Base-by-base conservation (phyloP, 2,888 invertebrate species). In the Fragum fragum region DNA sequence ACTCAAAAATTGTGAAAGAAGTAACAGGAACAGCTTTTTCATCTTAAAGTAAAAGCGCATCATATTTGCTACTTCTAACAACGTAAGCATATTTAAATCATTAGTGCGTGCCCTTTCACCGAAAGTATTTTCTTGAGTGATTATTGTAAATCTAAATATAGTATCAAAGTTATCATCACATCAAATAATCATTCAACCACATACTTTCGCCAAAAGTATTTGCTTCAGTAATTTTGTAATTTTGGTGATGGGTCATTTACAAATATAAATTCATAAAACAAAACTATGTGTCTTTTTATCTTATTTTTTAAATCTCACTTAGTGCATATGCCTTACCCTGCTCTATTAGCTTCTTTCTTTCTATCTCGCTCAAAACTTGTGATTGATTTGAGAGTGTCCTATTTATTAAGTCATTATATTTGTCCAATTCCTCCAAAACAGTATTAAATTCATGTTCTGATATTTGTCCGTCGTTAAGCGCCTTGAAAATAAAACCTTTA, bases 401-500 rank as follows among this genome's bases (percentile, higher is more conserved):
- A 32, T 71, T 55, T 71, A 55, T 71, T 14, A 71, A 21, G n/a
- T 53, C 36, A 71, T 53, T 55, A 55, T 71, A 71, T 71, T 21
- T 71, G 55, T 55, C 55, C 7, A 55, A 14, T 71, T 73, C 73
- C 36, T 73, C 69, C 2, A 69, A 47, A 63, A 63, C 29, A 5
- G 32, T 63, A 7, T 63, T 63, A 36, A 63, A 63, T 63, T 75
- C 71, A n/a, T 29, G 16, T 23, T 72, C 75, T 16, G 55, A 42
- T 32, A 79, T 75, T 39, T 79, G 66, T 21, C 79, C 75, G 53
- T 79, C 75, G n/a, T 28, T 14, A 28, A 75, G 29, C 36, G 75
- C 63, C 28, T 75, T 79, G 7, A 72, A 79, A 63, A 79, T 66
- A 21, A 79, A 42, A 36, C 74, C 74, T 36, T 79, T 74, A 7